These are phyloP conservation scores for Coracias cyanogaster DNA, from an alignment of 2,797 vertebrate genomes.

Conservation along the genomic window DNA sequence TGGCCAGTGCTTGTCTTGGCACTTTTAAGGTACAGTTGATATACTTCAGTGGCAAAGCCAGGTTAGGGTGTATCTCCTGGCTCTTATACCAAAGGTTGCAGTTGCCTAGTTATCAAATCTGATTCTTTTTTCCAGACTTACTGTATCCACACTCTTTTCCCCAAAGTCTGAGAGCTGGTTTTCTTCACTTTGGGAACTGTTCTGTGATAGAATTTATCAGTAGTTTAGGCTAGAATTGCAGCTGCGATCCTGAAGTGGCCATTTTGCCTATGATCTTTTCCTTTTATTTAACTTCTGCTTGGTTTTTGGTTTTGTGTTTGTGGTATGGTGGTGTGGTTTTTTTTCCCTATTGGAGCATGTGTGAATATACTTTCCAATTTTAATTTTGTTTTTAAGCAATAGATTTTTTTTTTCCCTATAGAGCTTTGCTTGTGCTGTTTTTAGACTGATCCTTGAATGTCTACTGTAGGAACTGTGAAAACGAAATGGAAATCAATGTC, in stretches of 20 bases:
- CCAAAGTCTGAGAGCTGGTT: neutral
- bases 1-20: neutral
- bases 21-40: neutral
- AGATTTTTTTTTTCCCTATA: neutral
- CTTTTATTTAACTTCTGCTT: neutral
- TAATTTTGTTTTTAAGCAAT: neutral
- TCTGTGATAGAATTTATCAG: neutral
- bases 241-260: neutral
- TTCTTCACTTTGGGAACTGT: neutral
- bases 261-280: neutral
- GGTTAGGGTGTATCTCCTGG: neutral
- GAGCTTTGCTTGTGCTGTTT: neutral
- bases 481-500: neutral
- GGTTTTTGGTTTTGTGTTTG: neutral
- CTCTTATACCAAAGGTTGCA: neutral
- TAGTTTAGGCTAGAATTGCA: neutral
- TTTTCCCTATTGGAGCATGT: neutral
- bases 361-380: neutral
- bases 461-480: neutral
- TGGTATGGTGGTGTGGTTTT: neutral
- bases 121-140: neutral
- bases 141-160: neutral
- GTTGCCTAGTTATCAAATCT: neutral
- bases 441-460: neutral
- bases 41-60: neutral